Base-by-base conservation (phyloP, 2,888 invertebrate species). In the Trichopoda pennipes region DNA sequence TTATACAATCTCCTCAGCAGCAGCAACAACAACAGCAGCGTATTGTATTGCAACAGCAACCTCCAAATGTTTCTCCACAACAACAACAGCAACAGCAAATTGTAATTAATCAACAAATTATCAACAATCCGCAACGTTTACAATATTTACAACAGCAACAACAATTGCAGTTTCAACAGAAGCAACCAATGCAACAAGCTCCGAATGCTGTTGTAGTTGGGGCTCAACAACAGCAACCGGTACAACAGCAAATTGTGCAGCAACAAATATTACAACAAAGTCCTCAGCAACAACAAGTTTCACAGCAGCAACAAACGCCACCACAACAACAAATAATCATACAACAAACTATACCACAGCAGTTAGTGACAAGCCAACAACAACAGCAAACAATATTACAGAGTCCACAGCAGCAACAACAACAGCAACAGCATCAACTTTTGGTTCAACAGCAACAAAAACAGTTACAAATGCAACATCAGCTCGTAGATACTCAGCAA, bases 391-490 rank as follows among this genome's bases (percentile, higher is more conserved):
- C 74, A 4, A 35, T 81, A 47, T 17, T 81, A 53, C 77, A 81
- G 61, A 70, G 44, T 56, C 17, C 64, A 9, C 69, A 72, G n/a
- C 63, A 85, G 9, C 69, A 70, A 21, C 63, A 85, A 76, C 68
- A 66, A 19, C 88, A 88, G 3, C 72, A 89, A 49, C 87, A 88
- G 51, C 89, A 89, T 32, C 86, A 87, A 81, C 84, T 87, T 2
- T 84, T 87, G 42, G 83, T 85, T 85, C 93, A 93, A 80, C 92
- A 93, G 90, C 93, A 93, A 69, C 93, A 93, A 84, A 93, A 93
- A 75, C 89, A 88, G 51, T 85, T 87, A 69, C 83, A 86, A 35
- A 72, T 88, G 68, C 87, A 88, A 53, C 87, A 87, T 55, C 81
- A 82, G 16, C 64, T 75, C 3, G n/a, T 82, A 56, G 82, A 82